Percentiles rank a stretch among this genome's conserved stretches.
phyloP scores from a whole-genome alignment of 92 coral and sea anemone species.

The Bergia puertoricense region DNA sequence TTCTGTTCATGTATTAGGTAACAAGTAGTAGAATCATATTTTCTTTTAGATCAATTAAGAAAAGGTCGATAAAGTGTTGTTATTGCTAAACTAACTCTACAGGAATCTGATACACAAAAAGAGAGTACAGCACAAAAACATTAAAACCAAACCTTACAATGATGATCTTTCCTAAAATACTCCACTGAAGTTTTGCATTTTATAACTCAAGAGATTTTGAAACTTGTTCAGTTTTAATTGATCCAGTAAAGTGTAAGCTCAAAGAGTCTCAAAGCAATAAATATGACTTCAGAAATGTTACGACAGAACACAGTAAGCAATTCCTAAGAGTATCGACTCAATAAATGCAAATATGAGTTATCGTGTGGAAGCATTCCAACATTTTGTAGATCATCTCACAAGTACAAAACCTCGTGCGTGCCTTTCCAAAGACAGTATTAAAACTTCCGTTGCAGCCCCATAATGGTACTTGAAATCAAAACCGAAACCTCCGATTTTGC shows the following conservation, averaged over 20 bases:
- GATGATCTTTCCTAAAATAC: not conserved
- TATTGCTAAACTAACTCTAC: too few species aligned
- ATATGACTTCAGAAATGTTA: slow-evolving; percentile 7
- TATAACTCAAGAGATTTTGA: not conserved
- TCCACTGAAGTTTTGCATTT: not conserved
- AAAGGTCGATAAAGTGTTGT: too few species aligned
- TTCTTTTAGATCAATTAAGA: too few species aligned
- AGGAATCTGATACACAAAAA: too few species aligned
- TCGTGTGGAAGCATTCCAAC: slow-evolving; percentile 9
- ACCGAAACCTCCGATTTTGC: not conserved
- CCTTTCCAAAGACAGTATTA: not conserved
- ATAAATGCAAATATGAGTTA: not conserved
- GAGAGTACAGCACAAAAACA: too few species aligned
- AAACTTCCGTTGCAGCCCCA: slow-evolving; percentile 20
- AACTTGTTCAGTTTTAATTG: not conserved
- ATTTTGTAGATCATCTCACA: not conserved
- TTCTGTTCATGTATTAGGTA: too few species aligned
- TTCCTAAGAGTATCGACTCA: too few species aligned
- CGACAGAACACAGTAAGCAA: not conserved
- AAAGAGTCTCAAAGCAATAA: not conserved
- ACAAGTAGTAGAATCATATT: too few species aligned
- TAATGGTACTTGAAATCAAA: not conserved
- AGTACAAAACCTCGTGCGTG: not conserved
- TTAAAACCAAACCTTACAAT: too few species aligned
- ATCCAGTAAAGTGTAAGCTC: not conserved